A percentile compares a stretch with the other conserved stretches of the same genome.
Evolutionary conservation across 1,140 invertebrate species (phyloP).

Genomic region (Eupristina koningsbergeri): DNA sequence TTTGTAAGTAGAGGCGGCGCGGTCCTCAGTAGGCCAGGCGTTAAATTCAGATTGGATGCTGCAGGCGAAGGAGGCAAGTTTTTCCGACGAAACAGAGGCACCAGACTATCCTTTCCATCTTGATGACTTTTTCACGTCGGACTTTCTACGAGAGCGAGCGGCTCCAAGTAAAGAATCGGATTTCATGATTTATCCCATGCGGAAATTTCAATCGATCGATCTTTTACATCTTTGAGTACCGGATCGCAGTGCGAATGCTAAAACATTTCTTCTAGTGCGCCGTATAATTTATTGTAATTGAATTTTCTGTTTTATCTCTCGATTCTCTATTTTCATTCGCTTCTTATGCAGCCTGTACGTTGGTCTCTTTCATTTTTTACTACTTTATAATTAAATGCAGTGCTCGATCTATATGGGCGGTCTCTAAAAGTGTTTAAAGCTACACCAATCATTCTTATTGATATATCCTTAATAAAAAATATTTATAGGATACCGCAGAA

Average conservation of each 20-base stretch:
- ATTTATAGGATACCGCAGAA: neutral
- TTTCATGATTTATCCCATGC: constrained; percentile 10
- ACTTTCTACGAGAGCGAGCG: constrained; percentile 8
- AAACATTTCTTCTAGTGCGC: neutral
- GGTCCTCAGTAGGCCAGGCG: constrained; percentile 41
- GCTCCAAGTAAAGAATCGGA: neutral
- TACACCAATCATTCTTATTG: neutral
- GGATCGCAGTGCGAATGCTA: neutral
- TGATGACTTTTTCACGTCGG: constrained; percentile 39
- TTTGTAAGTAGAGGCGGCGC: neutral
- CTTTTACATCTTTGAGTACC: neutral
- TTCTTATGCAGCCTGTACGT: neutral
- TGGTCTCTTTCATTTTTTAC: neutral
- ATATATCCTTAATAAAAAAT: neutral
- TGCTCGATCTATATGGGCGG: neutral
- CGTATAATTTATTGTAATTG: constrained; percentile 5
- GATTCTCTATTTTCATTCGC: neutral
- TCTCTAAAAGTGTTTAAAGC: neutral
- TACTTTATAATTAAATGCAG: neutral
- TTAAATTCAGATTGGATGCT: constrained; percentile 16
- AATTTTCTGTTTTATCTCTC: neutral
- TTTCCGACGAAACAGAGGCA: neutral
- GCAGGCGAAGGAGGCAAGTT: neutral
- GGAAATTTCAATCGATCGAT: neutral
- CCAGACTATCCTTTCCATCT: constrained; percentile 13